These are phyloP conservation scores for Sebastes hopkinsi DNA, from an alignment of 2,797 vertebrate genomes.

Conservation along the genomic window DNA sequence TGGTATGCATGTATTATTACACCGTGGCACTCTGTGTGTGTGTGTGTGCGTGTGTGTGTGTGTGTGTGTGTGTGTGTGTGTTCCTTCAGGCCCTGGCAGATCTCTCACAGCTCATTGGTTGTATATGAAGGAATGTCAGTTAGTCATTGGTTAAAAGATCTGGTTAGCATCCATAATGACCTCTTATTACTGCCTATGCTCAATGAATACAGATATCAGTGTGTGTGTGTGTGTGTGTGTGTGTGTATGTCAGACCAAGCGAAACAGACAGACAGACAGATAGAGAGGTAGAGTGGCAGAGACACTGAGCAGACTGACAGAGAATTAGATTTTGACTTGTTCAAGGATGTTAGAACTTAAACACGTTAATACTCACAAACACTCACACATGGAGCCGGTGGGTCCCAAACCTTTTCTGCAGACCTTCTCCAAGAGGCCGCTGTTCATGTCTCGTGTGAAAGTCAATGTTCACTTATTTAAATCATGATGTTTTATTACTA, in stretches of 20 bases:
- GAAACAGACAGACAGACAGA: background rate
- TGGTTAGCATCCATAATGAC: constrained; percentile 95
- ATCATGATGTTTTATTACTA: too few species aligned
- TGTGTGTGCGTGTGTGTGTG: constrained; percentile 29
- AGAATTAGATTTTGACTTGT: constrained; percentile 10
- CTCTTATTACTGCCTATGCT: constrained; percentile 91
- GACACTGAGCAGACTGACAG: constrained; percentile 10
- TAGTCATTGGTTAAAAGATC: constrained; percentile 84
- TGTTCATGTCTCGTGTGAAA: too few species aligned
- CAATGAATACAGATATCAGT: constrained; percentile 86
- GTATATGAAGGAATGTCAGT: constrained; percentile 85
- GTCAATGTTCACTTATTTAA: too few species aligned
- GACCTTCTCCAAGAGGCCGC: too few species aligned
- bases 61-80: constrained; percentile 20
- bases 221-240: constrained; percentile 1
- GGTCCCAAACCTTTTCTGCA: too few species aligned
- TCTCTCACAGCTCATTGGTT: constrained; percentile 89
- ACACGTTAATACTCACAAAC: background rate
- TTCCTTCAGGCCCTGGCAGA: constrained; percentile 9
- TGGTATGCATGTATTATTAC: constrained; percentile 97
- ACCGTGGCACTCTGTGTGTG: constrained; percentile 37
- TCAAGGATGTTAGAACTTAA: background rate
- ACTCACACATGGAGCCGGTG: background rate
- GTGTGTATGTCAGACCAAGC: background rate
- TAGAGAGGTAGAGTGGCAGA: constrained; percentile 13